These are phyloP conservation scores for Falco biarmicus DNA, from an alignment of 2,797 vertebrate species.

Conservation along the genomic window DNA sequence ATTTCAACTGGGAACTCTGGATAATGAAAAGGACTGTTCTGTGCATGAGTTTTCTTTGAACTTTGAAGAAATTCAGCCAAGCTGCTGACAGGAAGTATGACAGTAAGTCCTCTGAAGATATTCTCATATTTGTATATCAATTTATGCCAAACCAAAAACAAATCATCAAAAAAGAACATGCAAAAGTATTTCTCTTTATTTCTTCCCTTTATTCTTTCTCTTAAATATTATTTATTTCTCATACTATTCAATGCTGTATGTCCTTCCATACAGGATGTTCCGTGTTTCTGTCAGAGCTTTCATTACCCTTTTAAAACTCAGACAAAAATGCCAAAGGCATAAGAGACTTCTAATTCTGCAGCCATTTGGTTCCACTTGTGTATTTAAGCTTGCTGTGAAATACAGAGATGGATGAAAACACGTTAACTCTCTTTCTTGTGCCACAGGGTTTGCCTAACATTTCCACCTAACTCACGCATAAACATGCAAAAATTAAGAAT, in stretches of 20 bases:
- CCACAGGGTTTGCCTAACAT: not conserved
- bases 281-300: conserved; percentile 16
- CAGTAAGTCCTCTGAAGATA: not conserved
- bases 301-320: not conserved
- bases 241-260: not conserved
- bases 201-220: not conserved
- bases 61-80: not conserved
- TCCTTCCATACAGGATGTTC: not conserved
- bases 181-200: not conserved
- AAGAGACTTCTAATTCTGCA: conserved; percentile 26
- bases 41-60: not conserved
- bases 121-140: not conserved
- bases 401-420: conserved; percentile 38
- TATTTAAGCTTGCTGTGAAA: conserved; percentile 60
- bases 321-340: not conserved
- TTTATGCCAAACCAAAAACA: not conserved
- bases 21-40: not conserved
- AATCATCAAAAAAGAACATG: not conserved
- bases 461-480: not conserved
- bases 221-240: not conserved
- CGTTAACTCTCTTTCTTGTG: not conserved
- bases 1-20: not conserved
- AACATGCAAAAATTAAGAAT: conserved; percentile 51
- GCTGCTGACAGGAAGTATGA: not conserved
- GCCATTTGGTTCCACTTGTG: conserved; percentile 44